These are phyloP conservation scores for Patagioenas fasciata DNA, from an alignment of 2,113 vertebrate genomes.

Conservation along the genomic window DNA sequence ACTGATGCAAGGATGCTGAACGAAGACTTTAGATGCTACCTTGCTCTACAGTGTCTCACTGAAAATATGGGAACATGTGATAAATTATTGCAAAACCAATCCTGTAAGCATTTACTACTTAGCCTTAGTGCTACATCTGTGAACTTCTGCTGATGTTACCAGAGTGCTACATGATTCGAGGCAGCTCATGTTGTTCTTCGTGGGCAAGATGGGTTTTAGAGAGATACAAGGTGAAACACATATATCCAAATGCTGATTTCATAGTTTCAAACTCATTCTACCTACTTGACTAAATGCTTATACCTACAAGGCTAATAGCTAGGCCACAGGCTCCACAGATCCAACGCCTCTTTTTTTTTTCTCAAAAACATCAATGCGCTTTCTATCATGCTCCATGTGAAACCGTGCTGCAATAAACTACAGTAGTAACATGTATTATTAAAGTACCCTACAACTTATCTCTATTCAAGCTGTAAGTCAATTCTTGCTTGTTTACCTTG, in stretches of 20 bases:
- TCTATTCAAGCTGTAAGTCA: background rate
- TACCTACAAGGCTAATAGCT: background rate
- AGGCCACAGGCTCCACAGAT: background rate
- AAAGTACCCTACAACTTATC: background rate
- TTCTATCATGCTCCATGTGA: background rate
- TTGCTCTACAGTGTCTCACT: background rate
- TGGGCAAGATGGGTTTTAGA: background rate
- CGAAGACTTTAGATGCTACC: background rate
- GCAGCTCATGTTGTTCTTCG: background rate
- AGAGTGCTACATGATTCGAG: background rate
- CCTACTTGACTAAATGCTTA: background rate
- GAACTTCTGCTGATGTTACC: background rate
- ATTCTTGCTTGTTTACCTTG: slow-evolving; percentile 6
- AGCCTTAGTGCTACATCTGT: background rate
- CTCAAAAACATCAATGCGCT: background rate
- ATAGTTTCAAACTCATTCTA: background rate
- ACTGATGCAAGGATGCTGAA: background rate
- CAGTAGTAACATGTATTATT: background rate
- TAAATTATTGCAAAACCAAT: background rate
- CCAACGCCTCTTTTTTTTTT: background rate
- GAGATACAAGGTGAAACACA: background rate
- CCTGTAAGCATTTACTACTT: background rate
- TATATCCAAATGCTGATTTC: background rate
- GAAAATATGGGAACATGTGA: background rate
- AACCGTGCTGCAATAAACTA: background rate